Percentiles rank a stretch among this genome's conserved stretches.
Conservation (phyloP, 2,888 invertebrate genomes). For the Callosobruchus maculatus region DNA sequence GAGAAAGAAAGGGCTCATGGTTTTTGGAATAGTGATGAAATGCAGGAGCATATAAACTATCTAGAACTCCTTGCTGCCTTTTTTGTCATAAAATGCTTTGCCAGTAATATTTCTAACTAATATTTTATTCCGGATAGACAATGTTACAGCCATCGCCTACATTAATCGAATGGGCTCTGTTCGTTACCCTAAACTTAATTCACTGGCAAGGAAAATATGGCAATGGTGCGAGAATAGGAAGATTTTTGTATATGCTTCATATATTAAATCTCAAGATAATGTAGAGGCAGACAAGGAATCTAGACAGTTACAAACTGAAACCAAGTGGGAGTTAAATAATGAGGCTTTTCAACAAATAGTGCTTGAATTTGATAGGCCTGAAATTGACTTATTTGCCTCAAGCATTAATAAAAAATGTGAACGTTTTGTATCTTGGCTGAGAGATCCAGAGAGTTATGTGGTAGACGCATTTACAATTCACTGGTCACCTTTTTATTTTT, state of each 20-base stretch:
- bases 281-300: background rate
- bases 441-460: too few relatives aligned
- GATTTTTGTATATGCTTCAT: too few relatives aligned
- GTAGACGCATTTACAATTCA: constrained; percentile 3
- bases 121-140: constrained; percentile 5
- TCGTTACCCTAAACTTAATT: constrained; percentile 1
- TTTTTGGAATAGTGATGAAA: background rate
- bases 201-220: constrained; percentile 1
- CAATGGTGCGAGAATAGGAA: constrained; percentile 2
- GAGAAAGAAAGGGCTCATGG: background rate
- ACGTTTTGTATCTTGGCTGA: constrained; percentile 7
- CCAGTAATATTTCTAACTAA: too few relatives aligned
- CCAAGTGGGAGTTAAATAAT: constrained; percentile 7
- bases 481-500: constrained; percentile 7
- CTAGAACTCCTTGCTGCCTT: constrained; percentile 3
- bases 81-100: too few relatives aligned
- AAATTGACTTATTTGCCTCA: too few relatives aligned
- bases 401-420: constrained; percentile 9
- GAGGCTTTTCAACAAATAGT: constrained; percentile 4
- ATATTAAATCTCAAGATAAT: constrained; percentile 2
- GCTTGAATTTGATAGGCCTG: background rate
- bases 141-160: background rate
- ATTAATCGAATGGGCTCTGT: constrained; percentile 4
- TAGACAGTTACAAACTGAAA: constrained; percentile 1
- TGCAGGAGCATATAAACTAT: background rate